Evolutionary conservation across 2,113 vertebrate genomes (phyloP).

Genomic region (Pheucticus melanocephalus): DNA sequence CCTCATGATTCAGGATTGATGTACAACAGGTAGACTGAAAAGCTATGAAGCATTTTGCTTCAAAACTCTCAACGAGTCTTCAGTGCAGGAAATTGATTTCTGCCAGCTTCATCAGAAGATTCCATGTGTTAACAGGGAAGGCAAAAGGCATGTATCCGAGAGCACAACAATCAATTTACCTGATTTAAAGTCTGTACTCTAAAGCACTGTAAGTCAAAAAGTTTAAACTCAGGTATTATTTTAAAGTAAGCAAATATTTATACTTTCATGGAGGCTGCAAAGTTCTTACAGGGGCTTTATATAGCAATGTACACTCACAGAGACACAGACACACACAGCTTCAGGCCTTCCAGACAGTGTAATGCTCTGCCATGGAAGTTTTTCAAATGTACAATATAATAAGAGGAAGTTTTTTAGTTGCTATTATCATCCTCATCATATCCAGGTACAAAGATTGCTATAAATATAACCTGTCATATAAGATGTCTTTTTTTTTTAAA

Average conservation of each 20-base stretch:
- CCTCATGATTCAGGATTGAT: neutral
- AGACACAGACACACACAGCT: accelerated
- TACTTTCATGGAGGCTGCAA: neutral
- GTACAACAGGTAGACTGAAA: neutral
- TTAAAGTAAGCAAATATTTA: neutral
- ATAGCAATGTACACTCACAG: accelerated
- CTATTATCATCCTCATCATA: neutral
- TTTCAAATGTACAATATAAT: neutral
- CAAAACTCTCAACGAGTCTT: neutral
- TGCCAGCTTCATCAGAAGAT: neutral
- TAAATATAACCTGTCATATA: neutral
- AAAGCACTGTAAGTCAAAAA: neutral
- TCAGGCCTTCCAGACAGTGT: neutral
- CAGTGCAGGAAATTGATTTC: neutral
- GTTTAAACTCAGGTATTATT: neutral
- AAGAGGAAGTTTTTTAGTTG: neutral
- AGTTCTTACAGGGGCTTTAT: neutral
- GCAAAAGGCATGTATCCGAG: neutral
- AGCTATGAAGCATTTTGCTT: neutral
- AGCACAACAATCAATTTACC: neutral
- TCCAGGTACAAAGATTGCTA: neutral
- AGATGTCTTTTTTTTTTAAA: neutral
- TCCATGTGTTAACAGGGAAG: neutral
- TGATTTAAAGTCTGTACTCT: neutral
- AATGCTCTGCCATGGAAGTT: neutral